Evolutionary conservation across 2,888 invertebrate species (phyloP), one percentile per base, ranked within the genome.

Genomic region (Hololepta plana): DNA sequence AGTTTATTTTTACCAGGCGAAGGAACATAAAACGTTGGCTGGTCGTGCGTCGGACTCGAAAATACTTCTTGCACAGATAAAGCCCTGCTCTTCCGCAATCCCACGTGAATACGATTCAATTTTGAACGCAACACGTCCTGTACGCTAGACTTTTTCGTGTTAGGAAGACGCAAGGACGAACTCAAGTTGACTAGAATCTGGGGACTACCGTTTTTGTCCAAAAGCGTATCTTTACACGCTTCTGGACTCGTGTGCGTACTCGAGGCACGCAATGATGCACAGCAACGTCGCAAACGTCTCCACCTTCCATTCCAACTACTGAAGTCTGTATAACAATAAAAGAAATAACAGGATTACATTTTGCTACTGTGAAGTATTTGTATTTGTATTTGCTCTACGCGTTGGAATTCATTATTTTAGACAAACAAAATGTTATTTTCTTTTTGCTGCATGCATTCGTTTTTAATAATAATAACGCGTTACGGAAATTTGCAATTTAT

Each of bases 301-400:
- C 76, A 77, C 57, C 73, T 62, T 50, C 73, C 72, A 49, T 75
- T 75, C 72, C 72, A 72, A 44, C 58, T 46, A 34, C 67, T 64
- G 47, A 74, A 61, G 50, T n/a, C n/a, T n/a, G n/a, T n/a, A n/a
- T n/a, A n/a, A n/a, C n/a, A n/a, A n/a, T n/a, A n/a, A n/a, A n/a
- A n/a, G n/a, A n/a, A n/a, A n/a, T n/a, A n/a, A n/a, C n/a, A n/a
- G n/a, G n/a, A n/a, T n/a, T n/a, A n/a, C n/a, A n/a, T n/a, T n/a
- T n/a, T n/a, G n/a, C n/a, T n/a, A n/a, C n/a, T n/a, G n/a, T n/a
- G n/a, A n/a, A n/a, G n/a, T n/a, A n/a, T n/a, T n/a, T n/a, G n/a
- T n/a, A n/a, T n/a, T n/a, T n/a, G n/a, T n/a, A n/a, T n/a, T n/a
- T n/a, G n/a, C n/a, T n/a, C n/a, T n/a, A n/a, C n/a, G n/a, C n/a